phyloP scores from a whole-genome alignment of 2,113 vertebrate species.

The Penelope pileata region DNA sequence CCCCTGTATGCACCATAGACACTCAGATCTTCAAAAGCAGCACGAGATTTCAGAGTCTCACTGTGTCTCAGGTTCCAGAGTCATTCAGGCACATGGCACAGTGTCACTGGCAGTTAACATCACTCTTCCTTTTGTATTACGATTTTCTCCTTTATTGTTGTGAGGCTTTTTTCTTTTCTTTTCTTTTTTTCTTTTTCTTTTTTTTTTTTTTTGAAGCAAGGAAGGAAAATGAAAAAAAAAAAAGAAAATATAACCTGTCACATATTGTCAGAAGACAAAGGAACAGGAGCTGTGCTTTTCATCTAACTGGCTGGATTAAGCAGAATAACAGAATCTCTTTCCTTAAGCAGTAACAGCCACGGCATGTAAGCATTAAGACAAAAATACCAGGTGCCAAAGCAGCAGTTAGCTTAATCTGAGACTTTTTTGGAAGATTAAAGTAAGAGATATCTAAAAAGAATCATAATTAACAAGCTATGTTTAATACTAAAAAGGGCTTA shows the following conservation, averaged over 20 bases:
- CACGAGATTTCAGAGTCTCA: background rate
- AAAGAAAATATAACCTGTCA: background rate
- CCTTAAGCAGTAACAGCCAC: background rate
- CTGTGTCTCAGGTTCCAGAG: accelerated
- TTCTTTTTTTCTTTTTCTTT: background rate
- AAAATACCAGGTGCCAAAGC: slow-evolving; percentile 15
- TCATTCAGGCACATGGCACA: background rate
- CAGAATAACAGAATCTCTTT: slow-evolving; percentile 13
- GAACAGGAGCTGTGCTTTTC: slow-evolving; percentile 17
- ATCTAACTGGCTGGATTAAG: background rate
- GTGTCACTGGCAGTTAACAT: background rate
- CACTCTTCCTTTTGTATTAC: background rate
- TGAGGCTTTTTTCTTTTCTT: background rate
- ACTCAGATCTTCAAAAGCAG: background rate
- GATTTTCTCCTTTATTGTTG: background rate
- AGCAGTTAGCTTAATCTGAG: slow-evolving; percentile 22
- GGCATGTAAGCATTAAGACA: background rate
- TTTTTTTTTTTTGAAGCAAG: background rate
- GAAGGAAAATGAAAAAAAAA: background rate
- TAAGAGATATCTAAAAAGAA: slow-evolving; percentile 2
- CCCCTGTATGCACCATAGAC: background rate
- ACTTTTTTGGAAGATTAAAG: slow-evolving; percentile 30
- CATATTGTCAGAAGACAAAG: background rate
- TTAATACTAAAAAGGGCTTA: slow-evolving; percentile 33
- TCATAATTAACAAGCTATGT: slow-evolving; percentile 23